Evolutionary conservation across 2,888 invertebrate species (phyloP).

Genomic region (Allolobophora icterica): DNA sequence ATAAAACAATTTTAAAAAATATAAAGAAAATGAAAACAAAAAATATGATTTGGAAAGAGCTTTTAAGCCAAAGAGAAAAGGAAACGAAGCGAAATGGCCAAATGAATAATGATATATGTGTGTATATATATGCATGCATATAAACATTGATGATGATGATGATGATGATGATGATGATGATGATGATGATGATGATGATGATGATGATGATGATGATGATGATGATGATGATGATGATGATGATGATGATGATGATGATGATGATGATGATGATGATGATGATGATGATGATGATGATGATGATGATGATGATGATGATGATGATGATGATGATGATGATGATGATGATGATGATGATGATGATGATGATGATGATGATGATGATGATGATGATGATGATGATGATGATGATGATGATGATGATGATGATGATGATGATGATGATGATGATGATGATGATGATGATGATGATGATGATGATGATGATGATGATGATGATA

Average conservation of each 20-base stretch:
- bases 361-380: slow-evolving; percentile 17
- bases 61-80: no score
- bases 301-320: neutral
- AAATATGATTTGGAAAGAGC: no score
- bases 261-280: neutral
- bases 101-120: no score
- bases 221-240: slow-evolving; percentile 67
- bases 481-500: neutral
- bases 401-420: slow-evolving; percentile 17
- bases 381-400: slow-evolving; percentile 17
- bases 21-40: no score
- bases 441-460: slow-evolving; percentile 17
- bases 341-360: neutral
- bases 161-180: no score
- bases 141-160: neutral
- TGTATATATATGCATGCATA: no score
- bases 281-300: no score
- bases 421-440: neutral
- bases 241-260: neutral
- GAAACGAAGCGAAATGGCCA: no score
- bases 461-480: slow-evolving; percentile 17
- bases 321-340: neutral
- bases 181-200: no score
- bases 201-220: slow-evolving; percentile 73
- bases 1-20: no score